Percentiles rank a stretch among this genome's conserved stretches.
Conservation (phyloP, 2,113 vertebrate species). For the Cyanocitta stelleri region DNA sequence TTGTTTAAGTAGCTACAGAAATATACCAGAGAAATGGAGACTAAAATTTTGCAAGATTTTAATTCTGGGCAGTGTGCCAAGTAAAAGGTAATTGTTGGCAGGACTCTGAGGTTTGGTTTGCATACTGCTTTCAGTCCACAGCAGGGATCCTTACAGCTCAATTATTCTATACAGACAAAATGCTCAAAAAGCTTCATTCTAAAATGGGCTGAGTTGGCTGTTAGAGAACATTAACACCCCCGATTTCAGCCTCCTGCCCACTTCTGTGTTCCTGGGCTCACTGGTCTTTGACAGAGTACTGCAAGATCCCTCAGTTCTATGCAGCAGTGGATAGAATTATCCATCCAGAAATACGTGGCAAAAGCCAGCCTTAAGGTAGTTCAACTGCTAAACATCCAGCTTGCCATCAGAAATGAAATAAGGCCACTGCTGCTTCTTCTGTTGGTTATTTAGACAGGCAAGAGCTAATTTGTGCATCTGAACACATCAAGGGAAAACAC, state of each 20-base stretch:
- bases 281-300: not conserved
- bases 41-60: not conserved
- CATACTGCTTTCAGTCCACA: not conserved
- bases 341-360: not conserved
- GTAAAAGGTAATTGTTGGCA: conserved; percentile 25
- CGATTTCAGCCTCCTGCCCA: not conserved
- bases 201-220: not conserved
- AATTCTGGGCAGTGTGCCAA: not conserved
- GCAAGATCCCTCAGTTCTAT: not conserved
- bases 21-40: not conserved
- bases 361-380: not conserved
- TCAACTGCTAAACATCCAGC: not conserved
- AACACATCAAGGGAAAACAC: not conserved
- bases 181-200: not conserved
- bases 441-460: not conserved
- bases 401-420: not conserved
- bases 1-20: not conserved
- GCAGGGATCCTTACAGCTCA: not conserved
- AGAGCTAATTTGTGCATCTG: not conserved
- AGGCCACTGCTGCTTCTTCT: not conserved
- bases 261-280: not conserved
- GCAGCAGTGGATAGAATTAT: too few relatives aligned
- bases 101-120: not conserved
- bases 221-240: not conserved
- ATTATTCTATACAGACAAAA: not conserved